Evolutionary conservation across 2,888 invertebrate species (phyloP).

Genomic region (Ophioninae sp.): DNA sequence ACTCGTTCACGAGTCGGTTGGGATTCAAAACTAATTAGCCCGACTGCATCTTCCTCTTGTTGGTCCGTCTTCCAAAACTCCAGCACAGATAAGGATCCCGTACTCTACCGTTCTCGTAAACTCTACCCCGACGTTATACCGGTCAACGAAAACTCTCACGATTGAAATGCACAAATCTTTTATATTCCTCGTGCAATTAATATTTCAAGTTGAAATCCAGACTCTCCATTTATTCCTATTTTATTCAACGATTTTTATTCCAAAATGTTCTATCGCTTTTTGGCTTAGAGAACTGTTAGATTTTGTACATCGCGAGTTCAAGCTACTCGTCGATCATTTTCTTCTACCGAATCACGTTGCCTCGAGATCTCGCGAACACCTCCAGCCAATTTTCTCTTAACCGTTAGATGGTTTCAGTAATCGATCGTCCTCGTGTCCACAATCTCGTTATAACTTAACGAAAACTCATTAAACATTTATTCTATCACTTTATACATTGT

Average conservation of each 20-base stretch:
- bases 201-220: not conserved
- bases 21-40: constrained; percentile 55
- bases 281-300: not conserved
- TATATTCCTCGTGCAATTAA: not conserved
- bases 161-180: not conserved
- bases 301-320: not conserved
- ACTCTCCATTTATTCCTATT: not conserved
- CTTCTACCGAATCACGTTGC: no score
- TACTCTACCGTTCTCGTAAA: constrained; percentile 2
- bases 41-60: constrained; percentile 11
- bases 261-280: not conserved
- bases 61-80: constrained; percentile 4
- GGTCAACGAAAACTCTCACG: not conserved
- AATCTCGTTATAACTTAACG: not conserved
- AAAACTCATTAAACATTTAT: not conserved
- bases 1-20: constrained; percentile 43
- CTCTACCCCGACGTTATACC: not conserved
- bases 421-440: not conserved
- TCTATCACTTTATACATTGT: not conserved
- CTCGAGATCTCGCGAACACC: no score
- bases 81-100: constrained; percentile 11
- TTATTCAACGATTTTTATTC: not conserved
- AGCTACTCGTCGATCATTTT: no score
- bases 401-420: not conserved
- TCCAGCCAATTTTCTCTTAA: not conserved